phyloP scores from a whole-genome alignment of 2,888 invertebrate species.

The Mactromeris polynyma region DNA sequence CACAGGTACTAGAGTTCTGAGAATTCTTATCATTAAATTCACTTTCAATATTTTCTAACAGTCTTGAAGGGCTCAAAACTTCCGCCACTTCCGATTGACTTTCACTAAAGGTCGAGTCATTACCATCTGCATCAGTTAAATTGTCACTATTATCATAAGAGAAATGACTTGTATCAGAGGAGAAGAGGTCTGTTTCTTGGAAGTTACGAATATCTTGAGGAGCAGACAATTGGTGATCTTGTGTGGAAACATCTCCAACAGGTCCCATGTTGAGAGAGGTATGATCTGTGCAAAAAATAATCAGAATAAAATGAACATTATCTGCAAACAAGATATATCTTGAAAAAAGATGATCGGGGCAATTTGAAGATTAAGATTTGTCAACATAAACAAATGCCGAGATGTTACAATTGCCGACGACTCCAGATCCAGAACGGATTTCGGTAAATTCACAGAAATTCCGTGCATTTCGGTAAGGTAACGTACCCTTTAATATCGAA shows the following conservation, averaged over 20 bases:
- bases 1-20: not conserved
- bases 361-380: no score
- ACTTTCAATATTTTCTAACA: not conserved
- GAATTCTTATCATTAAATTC: not conserved
- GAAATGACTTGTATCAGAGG: not conserved
- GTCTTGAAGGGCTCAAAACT: not conserved
- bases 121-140: not conserved
- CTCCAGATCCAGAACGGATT: no score
- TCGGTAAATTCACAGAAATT: no score
- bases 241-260: not conserved
- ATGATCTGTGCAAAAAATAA: not conserved
- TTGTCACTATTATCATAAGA: not conserved
- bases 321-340: not conserved
- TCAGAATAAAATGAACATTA: not conserved
- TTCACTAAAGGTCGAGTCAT: no score
- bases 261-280: not conserved
- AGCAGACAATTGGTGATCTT: not conserved
- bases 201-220: constrained; percentile 25
- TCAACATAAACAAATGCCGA: no score
- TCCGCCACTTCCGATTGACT: not conserved
- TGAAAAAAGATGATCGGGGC: no score
- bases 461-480: no score
- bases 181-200: constrained; percentile 52
- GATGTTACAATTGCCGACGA: no score
- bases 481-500: no score